phyloP scores from a whole-genome alignment of 2,888 invertebrate species.

The Dilophus febrilis region DNA sequence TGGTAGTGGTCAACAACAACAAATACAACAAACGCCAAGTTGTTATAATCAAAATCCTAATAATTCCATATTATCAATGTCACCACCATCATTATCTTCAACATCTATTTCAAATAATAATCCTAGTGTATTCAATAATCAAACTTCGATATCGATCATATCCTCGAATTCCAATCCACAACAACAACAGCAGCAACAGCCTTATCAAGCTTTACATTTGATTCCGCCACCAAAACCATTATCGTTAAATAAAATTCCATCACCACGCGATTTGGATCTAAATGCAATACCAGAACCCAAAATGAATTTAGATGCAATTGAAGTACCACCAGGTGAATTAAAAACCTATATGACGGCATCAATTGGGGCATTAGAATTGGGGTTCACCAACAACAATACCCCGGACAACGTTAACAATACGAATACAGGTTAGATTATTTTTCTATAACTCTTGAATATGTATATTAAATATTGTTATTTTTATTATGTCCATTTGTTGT shows the following conservation, averaged over 20 bases:
- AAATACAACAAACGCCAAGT: neutral
- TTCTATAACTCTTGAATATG: no score
- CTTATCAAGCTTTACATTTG: conserved; percentile 26
- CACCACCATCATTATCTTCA: neutral
- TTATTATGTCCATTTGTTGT: neutral
- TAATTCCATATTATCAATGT: neutral
- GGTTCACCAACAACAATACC: no score
- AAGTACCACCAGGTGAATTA: conserved; percentile 27
- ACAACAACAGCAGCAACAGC: conserved; percentile 21
- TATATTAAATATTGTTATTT: no score
- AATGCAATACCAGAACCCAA: conserved; percentile 44
- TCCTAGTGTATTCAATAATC: neutral
- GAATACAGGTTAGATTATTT: neutral
- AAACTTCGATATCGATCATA: conserved; percentile 5
- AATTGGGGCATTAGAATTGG: no score
- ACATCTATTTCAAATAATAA: neutral
- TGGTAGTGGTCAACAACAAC: no score
- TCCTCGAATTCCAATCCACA: conserved; percentile 27
- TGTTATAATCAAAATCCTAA: neutral
- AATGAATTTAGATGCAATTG: conserved; percentile 37
- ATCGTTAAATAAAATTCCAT: conserved; percentile 43
- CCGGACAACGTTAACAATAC: no score
- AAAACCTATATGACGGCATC: no score
- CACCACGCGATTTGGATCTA: conserved; percentile 39
- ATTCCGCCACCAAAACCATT: conserved; percentile 37